Evolutionary conservation across 2,797 vertebrate species (phyloP).

Genomic region (Neopelma chrysocephalum): DNA sequence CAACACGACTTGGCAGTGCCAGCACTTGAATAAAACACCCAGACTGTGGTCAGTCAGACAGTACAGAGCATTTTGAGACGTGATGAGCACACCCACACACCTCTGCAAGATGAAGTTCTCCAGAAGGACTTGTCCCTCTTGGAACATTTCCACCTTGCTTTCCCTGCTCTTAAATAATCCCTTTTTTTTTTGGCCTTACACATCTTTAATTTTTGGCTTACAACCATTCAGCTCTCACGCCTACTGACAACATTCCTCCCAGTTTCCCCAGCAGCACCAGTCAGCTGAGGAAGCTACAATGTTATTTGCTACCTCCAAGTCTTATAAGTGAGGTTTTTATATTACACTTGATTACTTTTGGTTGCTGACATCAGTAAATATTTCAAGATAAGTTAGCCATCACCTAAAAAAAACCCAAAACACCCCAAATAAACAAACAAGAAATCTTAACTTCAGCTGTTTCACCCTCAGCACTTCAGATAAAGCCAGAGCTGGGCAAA

Average conservation of each 20-base stretch:
- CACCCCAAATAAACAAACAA: too few species aligned
- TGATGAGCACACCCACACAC: neutral
- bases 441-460: neutral
- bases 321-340: neutral
- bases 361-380: neutral
- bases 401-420: too few species aligned
- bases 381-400: neutral
- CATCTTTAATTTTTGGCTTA: neutral
- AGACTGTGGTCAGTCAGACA: neutral
- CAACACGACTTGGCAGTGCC: rapidly evolving
- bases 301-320: neutral
- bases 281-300: neutral
- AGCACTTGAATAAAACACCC: too few species aligned
- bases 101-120: neutral
- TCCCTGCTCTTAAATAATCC: neutral
- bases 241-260: neutral
- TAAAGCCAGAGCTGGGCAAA: neutral
- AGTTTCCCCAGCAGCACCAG: neutral
- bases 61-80: neutral
- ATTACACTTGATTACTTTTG: neutral
- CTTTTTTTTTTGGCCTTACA: neutral
- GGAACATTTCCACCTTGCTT: neutral
- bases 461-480: neutral
- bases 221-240: neutral
- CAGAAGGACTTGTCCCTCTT: neutral